Conservation (phyloP, 2,113 vertebrate species). For the Rhombomys opimus region DNA sequence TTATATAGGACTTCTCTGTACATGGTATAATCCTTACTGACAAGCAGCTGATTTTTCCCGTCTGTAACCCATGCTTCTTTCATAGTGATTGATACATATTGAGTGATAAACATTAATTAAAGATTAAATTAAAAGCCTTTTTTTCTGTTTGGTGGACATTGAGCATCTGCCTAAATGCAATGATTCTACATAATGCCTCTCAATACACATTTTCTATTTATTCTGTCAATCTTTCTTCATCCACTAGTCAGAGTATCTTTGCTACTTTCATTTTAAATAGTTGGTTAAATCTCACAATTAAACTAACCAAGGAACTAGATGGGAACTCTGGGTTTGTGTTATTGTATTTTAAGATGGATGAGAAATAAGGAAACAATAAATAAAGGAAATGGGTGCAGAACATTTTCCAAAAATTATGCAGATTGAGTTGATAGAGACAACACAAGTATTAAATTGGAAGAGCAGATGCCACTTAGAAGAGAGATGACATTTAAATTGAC, state of each 20-base stretch:
- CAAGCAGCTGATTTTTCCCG: neutral
- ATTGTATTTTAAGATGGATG: neutral
- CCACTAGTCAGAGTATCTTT: neutral
- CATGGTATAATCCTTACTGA: neutral
- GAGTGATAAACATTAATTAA: neutral
- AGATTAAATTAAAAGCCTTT: neutral
- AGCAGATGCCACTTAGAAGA: neutral
- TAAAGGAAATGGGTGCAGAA: neutral
- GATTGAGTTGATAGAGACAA: neutral
- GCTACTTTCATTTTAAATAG: neutral
- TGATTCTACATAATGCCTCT: neutral
- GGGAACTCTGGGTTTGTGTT: neutral
- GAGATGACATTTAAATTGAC: slow-evolving; percentile 7
- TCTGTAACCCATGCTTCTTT: neutral
- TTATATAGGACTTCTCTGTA: neutral
- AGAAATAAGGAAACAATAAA: neutral
- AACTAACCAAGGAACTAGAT: neutral
- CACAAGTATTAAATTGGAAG: neutral
- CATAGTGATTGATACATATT: neutral
- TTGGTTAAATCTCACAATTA: neutral
- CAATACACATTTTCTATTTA: neutral
- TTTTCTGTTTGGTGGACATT: neutral
- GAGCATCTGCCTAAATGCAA: neutral
- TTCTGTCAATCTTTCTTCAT: neutral
- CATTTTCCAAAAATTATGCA: neutral